Evolutionary conservation across 2,113 vertebrate genomes (phyloP), one percentile per base, ranked within the genome.

Genomic region (Alligator mississippiensis): DNA sequence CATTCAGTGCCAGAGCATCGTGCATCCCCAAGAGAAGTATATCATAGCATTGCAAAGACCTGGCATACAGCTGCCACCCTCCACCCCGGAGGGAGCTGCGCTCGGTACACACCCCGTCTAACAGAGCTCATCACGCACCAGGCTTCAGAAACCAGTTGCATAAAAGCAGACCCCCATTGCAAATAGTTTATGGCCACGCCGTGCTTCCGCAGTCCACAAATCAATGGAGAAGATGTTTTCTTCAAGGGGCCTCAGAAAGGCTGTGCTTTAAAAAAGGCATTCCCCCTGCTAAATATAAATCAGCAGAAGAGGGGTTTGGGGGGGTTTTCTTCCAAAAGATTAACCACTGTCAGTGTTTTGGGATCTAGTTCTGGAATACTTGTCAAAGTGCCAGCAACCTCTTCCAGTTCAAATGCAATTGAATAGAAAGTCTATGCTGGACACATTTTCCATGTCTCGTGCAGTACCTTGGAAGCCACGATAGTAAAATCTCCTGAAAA

Each of bases 381-480:
- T 97, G 96, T 90, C 90, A 91, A 97, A 80, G 61, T 90, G 96
- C 96, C 96, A 97, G 96, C 88, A 94, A 96, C 97, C 96, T 96
- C 96, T 96, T 97, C 96, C 94, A 97, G 95, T 96, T 97, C 96
- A 97, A 97, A 95, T 97, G 97, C 84, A 95, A 89, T 96, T 97
- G 95, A 97, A 97, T 92, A 94, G 95, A 97, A 97, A 97, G 76
- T 93, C 95, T 97, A 77, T 92, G 94, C 95, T 94, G 93, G 96
- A 93, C 92, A 97, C 79, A 95, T 96, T 97, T 97, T 97, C 96
- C 94, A 95, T 95, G 92, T 93, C 86, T 72, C n/a, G 57, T 87
- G 85, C 76, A 95, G 87, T 85, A 89, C 84, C 64, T 90, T 96
- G 79, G 77, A 96, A 92, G 77, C 62, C 60, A 76, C 82, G 90